Conservation (phyloP, 2,888 invertebrate species). For the Tanytarsus gracilentus region DNA sequence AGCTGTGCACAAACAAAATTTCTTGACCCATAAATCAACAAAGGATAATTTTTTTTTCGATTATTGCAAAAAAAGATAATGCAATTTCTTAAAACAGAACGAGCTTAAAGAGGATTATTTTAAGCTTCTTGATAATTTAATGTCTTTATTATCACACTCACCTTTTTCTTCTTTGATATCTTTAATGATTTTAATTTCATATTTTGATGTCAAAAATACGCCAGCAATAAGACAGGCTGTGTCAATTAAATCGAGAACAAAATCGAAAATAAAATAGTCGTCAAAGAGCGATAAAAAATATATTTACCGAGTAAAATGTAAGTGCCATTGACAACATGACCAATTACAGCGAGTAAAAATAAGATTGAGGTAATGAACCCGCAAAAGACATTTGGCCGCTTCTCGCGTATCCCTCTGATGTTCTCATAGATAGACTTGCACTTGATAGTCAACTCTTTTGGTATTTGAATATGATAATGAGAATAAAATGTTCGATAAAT, state of each 20-base stretch:
- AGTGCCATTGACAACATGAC: slow-evolving; percentile 16
- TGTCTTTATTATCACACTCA: not conserved
- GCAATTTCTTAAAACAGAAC: too few species aligned
- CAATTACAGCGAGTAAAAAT: slow-evolving; percentile 15
- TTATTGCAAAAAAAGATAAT: too few species aligned
- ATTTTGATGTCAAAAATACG: slow-evolving; percentile 20
- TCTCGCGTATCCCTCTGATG: not conserved
- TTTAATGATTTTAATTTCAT: slow-evolving; percentile 25
- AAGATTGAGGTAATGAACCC: slow-evolving; percentile 21
- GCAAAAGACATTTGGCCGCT: slow-evolving; percentile 15
- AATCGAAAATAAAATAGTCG: not conserved
- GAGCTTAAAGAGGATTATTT: too few species aligned
- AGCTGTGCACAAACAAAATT: too few species aligned
- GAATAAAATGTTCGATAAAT: slow-evolving; percentile 23
- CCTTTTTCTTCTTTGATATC: not conserved
- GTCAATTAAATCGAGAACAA: not conserved
- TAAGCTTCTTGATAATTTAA: too few species aligned
- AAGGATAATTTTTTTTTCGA: too few species aligned
- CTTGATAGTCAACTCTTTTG: slow-evolving; percentile 6
- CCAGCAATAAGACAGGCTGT: slow-evolving; percentile 21
- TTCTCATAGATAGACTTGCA: not conserved
- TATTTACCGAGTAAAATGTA: slow-evolving; percentile 16
- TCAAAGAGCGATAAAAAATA: not conserved
- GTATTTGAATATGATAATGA: slow-evolving; percentile 10
- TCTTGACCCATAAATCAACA: too few species aligned